phyloP scores from a whole-genome alignment of 2,888 invertebrate genomes.

The Anorthoa munda region DNA sequence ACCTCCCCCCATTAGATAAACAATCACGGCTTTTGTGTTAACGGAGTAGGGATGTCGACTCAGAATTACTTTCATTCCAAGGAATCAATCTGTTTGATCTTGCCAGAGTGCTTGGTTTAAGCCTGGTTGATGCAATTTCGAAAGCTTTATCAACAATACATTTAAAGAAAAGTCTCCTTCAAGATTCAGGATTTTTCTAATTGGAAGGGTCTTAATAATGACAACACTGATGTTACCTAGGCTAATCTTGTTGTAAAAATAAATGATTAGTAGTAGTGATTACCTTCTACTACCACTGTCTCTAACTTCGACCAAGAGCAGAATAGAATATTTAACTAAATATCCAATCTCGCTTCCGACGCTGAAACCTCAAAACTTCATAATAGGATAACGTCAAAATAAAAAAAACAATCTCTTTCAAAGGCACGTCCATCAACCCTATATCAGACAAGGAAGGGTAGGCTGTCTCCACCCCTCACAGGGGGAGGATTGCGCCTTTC shows the following conservation, averaged over 20 bases:
- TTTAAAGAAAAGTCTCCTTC: too few species aligned
- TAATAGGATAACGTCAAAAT: slow-evolving; percentile 36
- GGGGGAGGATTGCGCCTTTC: slow-evolving; percentile 47
- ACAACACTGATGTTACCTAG: too few species aligned
- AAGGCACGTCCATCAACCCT: slow-evolving; percentile 42
- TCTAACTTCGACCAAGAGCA: neutral
- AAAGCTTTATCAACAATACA: slow-evolving; percentile 10
- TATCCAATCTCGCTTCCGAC: slow-evolving; percentile 5
- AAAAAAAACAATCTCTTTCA: slow-evolving; percentile 13
- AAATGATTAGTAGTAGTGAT: too few species aligned
- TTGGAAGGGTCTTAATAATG: too few species aligned
- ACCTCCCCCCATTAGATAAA: slow-evolving; percentile 61
- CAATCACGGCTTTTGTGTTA: slow-evolving; percentile 56
- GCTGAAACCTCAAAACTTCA: slow-evolving; percentile 29
- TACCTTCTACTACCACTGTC: neutral
- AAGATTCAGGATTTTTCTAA: too few species aligned
- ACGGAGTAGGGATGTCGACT: slow-evolving; percentile 34
- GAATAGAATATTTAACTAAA: neutral
- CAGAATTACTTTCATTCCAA: neutral
- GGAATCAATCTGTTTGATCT: neutral
- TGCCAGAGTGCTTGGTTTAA: neutral
- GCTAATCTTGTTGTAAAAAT: too few species aligned
- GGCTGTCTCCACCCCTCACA: slow-evolving; percentile 41
- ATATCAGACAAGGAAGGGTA: slow-evolving; percentile 16
- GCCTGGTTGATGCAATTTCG: neutral